Conservation (phyloP, 2,888 invertebrate species). For the Drosophila birchii region DNA sequence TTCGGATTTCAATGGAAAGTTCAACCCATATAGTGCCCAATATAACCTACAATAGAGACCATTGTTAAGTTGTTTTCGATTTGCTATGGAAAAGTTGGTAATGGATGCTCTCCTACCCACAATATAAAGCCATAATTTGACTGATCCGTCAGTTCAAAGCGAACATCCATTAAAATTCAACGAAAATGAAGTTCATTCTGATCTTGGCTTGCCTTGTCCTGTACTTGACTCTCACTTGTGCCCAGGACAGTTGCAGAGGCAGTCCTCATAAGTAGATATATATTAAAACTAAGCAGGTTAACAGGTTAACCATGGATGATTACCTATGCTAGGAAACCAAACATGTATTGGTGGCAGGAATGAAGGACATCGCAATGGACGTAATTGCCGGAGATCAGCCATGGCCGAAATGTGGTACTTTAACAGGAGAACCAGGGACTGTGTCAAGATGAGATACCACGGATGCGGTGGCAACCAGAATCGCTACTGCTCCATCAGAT, state of each 20-base stretch:
- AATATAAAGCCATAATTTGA: constrained; percentile 2
- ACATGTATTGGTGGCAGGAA: constrained; percentile 1
- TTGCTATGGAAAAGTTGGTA: neutral
- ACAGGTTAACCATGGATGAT: neutral
- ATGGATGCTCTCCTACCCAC: neutral
- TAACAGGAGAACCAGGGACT: neutral
- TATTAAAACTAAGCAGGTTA: neutral
- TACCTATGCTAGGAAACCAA: neutral
- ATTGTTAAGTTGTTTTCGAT: constrained; percentile 1
- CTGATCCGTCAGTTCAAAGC: neutral
- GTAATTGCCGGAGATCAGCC: neutral
- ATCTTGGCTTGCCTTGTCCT: constrained; percentile 9
- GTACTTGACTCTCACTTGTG: neutral
- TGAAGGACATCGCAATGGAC: constrained; percentile 6
- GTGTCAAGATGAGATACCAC: constrained; percentile 6
- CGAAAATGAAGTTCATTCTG: constrained; percentile 11
- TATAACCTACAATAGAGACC: neutral
- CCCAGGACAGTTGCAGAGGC: constrained; percentile 3
- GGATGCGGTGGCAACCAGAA: constrained; percentile 15
- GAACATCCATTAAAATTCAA: neutral
- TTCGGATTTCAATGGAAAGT: neutral
- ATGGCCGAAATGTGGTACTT: constrained; percentile 12
- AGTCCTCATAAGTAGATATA: neutral
- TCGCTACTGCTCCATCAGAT: constrained; percentile 7
- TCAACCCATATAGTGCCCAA: neutral